Evolutionary conservation across 2,797 vertebrate species (phyloP), one percentile per base, ranked within the genome.

Genomic region (Melanotaenia boesemani): DNA sequence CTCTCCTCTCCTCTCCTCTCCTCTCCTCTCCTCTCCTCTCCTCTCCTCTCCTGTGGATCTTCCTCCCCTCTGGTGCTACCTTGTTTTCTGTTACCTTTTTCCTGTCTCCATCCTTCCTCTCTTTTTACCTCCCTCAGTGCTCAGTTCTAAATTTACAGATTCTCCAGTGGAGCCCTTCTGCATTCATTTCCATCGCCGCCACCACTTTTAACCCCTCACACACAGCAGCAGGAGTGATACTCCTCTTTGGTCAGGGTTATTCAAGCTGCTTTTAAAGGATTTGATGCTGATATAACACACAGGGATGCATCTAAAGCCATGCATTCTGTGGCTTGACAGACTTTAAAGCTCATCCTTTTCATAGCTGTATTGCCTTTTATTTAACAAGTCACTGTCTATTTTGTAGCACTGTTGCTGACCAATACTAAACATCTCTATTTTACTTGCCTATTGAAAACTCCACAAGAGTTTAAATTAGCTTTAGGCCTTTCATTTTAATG

Each of bases 391-490:
- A 56, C 15, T 39, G 8, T 78, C 48, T 46, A 18, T 70, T 62
- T 7, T 60, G 56, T 1, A 6, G 3, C 18, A 37, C 63, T n/a
- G 10, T 20, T n/a, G 18, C 36, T 67, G 64, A 9, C 0, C 11
- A 5, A n/a, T 7, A 48, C 2, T n/a, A 56, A 71, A 48, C 16
- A n/a, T 12, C 10, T 0, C 46, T 12, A 5, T 9, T 54, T 10
- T 2, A 60, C 30, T 56, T 55, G 7, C 32, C 39, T 34, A 48
- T 5, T 76, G 55, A 80, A 67, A 71, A 83, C 80, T 16, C 4
- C 41, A 44, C 72, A n/a, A 0, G 9, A 74, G 68, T 41, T 80
- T 80, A 52, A 77, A 85, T 83, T 54, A 83, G 74, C 84, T 82
- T 81, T 63, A 68, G 56, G 58, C 37, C 52, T 68, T 37, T 59